phyloP scores from a whole-genome alignment of 2,797 vertebrate species.

The Macropodus opercularis region DNA sequence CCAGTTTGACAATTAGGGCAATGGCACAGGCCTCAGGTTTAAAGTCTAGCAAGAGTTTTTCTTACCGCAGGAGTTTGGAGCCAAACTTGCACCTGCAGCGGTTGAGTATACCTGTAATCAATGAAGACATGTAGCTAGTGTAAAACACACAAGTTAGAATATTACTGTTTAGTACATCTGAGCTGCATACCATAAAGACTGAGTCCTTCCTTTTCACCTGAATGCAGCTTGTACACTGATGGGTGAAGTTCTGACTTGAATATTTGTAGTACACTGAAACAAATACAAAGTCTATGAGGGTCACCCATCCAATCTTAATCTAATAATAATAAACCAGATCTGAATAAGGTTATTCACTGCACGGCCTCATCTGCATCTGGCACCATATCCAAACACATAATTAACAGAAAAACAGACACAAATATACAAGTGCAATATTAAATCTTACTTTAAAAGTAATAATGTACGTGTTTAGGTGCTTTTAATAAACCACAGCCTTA shows the following conservation, averaged over 20 bases:
- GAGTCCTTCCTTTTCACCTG: conserved; percentile 94
- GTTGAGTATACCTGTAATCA: conserved; percentile 89
- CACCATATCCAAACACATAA: background rate
- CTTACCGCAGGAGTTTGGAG: conserved; percentile 88
- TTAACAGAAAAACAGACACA: background rate
- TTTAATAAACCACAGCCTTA: background rate
- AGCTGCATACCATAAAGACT: conserved; percentile 88
- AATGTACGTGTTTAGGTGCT: background rate
- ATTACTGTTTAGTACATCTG: background rate
- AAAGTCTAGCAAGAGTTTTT: background rate
- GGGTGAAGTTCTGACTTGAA: conserved; percentile 96
- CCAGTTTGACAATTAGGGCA: too few relatives aligned
- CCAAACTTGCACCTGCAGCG: conserved; percentile 92
- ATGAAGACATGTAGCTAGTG: background rate
- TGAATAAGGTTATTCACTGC: background rate
- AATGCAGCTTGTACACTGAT: conserved; percentile 94
- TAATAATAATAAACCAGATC: background rate
- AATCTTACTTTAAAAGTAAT: too few relatives aligned
- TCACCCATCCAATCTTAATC: background rate
- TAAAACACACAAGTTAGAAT: background rate
- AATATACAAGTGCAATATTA: background rate
- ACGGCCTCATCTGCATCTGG: background rate
- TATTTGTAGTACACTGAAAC: conserved; percentile 90
- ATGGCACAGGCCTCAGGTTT: too few relatives aligned
- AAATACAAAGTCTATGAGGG: conserved; percentile 21